Evolutionary conservation across 92 coral and sea anemone genomes (phyloP), one percentile per base, ranked within the genome.

Genomic region (Porites evermanni): DNA sequence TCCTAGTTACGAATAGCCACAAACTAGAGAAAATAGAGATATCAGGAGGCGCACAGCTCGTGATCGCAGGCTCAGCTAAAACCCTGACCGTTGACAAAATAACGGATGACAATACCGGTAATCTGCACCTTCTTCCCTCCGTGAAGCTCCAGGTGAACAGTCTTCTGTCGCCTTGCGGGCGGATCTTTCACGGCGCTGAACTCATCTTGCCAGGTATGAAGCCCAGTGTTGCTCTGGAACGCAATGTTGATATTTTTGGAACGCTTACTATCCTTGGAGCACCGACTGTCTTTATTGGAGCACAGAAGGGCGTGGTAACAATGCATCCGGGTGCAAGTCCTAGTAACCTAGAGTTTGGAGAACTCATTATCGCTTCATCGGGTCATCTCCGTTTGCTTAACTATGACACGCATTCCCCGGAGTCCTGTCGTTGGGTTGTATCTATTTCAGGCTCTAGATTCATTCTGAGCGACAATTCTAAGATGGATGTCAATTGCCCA

Each of bases 21-120:
- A 20, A 56, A 52, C 72, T 94, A n/a, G 98, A 94, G 63, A 76
- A 84, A 63, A 82, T 96, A 20, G 88, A 88, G 53, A 64, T 93
- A 18, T 79, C 95, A n/a, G 86, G 98, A 14, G 98, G 96, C 32
- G 94, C 98, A 29, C 99, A 92, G 26, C 91, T 93, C 51, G 87
- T 96, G 14, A 81, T 96, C 75, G 72, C 93, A 3, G 95, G 95
- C 67, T 54, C 77, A 64, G 67, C 89, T 18, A 32, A 87, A 52
- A 89, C 73, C 70, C 76, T 96, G n/a, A 90, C 83, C 53, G 92
- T 96, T 72, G 87, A 88, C 67, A 87, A 78, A 56, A 79, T 96
- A 11, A 78, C 85, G 8, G 94, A 91, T 79, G 99, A 96, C 78
- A 95, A 94, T 20, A 91, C 94, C 14, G 95, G 98, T 19, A 90